Evolutionary conservation across 2,888 invertebrate species (phyloP).

Genomic region (Onchidella celtica): DNA sequence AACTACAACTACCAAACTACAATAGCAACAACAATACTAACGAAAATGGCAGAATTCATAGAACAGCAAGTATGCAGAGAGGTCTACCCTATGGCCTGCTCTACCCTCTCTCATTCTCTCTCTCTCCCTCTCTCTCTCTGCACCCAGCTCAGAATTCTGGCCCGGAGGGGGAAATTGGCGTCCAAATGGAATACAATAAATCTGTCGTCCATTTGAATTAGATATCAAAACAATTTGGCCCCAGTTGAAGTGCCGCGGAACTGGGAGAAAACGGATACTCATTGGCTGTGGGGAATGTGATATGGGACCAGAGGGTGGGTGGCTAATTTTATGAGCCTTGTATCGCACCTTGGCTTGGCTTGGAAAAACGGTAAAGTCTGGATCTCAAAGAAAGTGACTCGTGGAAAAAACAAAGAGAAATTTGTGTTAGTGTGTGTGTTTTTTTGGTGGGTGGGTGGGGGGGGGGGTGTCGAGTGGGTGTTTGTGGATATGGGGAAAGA

Average conservation of each 20-base stretch:
- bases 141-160: no score
- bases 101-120: neutral
- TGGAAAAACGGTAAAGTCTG: constrained; percentile 13
- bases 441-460: no score
- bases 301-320: neutral
- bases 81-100: no score
- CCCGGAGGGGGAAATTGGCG: constrained; percentile 24
- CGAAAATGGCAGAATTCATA: no score
- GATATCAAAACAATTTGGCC: neutral
- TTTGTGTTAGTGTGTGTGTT: no score
- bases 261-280: neutral
- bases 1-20: no score
- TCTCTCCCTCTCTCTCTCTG: constrained; percentile 15
- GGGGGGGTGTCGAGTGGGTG: neutral
- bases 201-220: neutral
- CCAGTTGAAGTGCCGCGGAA: neutral
- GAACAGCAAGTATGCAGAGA: no score
- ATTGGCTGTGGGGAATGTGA: neutral
- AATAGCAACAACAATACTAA: no score
- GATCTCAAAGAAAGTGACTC: neutral
- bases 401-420: no score
- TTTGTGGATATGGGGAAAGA: neutral
- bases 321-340: neutral
- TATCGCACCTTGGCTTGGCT: neutral
- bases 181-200: constrained; percentile 23